Conservation (phyloP, 2,797 vertebrate species). For the Phalanger gymnotis region DNA sequence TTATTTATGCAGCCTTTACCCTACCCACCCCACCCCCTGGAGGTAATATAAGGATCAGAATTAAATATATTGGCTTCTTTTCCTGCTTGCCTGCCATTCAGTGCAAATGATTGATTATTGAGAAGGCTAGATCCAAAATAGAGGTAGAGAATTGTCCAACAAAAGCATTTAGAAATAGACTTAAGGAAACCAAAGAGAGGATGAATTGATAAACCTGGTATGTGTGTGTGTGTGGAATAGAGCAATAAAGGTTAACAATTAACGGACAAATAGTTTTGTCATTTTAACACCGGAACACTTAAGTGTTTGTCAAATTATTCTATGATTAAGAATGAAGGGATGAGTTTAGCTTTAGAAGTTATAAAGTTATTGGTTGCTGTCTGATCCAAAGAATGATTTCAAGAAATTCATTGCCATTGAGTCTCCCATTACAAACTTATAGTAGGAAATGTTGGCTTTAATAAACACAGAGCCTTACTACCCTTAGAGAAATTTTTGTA, state of each 20-base stretch:
- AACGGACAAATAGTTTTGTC: neutral
- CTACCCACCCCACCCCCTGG: neutral
- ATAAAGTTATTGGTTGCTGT: neutral
- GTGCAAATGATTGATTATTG: neutral
- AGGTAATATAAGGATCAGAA: neutral
- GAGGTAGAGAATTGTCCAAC: neutral
- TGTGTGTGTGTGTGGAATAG: neutral
- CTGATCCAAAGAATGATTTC: neutral
- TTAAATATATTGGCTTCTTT: neutral
- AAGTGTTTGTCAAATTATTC: neutral
- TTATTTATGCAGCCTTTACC: neutral
- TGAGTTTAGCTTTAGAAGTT: conserved; percentile 19
- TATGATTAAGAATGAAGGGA: conserved; percentile 35
- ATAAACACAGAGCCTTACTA: neutral
- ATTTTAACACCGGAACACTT: neutral
- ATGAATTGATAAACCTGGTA: neutral
- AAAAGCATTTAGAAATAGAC: neutral
- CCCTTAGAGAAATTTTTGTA: conserved; percentile 16
- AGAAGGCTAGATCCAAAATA: neutral
- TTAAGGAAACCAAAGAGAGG: neutral
- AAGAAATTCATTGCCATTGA: neutral
- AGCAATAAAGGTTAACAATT: conserved; percentile 1
- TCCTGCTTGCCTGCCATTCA: neutral
- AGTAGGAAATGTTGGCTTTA: neutral
- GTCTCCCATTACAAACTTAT: neutral